Conservation (phyloP, 2,888 invertebrate species). For the Augiades crinisus region DNA sequence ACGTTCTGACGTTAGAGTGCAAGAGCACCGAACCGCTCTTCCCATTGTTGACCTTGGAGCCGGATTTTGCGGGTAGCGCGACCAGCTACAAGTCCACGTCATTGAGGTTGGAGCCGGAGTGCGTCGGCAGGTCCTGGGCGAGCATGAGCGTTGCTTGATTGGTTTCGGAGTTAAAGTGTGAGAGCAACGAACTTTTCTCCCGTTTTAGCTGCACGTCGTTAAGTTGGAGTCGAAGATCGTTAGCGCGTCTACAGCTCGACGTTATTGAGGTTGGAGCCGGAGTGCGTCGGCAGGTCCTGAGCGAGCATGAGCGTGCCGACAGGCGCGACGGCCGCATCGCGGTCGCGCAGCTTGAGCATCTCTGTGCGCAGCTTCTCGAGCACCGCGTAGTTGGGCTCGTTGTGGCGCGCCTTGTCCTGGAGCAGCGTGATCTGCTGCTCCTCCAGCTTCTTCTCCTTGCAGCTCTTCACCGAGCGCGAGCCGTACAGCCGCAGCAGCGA, state of each 20-base stretch:
- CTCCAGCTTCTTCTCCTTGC: constrained; percentile 95
- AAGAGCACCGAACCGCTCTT: too few species aligned
- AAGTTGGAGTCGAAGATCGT: too few species aligned
- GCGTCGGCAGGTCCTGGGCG: constrained; percentile 82
- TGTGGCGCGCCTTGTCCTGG: constrained; percentile 90
- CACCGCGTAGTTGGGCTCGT: constrained; percentile 95
- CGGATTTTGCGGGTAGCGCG: too few species aligned
- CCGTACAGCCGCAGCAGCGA: constrained; percentile 96
- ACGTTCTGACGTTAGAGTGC: too few species aligned
- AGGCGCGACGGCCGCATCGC: constrained; percentile 82
- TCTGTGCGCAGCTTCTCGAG: constrained; percentile 91
- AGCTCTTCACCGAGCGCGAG: constrained; percentile 93
- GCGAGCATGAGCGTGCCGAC: constrained; percentile 72
- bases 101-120: constrained; percentile 89
- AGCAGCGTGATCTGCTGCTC: constrained; percentile 95
- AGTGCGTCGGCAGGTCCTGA: constrained; percentile 84
- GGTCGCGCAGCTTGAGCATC: constrained; percentile 88
- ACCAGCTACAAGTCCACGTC: constrained; percentile 88
- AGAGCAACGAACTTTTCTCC: too few species aligned
- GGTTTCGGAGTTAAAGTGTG: too few species aligned
- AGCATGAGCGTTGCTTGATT: constrained; percentile 59
- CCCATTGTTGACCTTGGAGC: too few species aligned
- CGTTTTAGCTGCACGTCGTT: too few species aligned
- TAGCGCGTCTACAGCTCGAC: constrained; percentile 84
- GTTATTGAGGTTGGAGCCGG: constrained; percentile 89